Evolutionary conservation across 2,888 invertebrate species (phyloP), one percentile per base, ranked within the genome.

Genomic region (Drosophila vallismaia): DNA sequence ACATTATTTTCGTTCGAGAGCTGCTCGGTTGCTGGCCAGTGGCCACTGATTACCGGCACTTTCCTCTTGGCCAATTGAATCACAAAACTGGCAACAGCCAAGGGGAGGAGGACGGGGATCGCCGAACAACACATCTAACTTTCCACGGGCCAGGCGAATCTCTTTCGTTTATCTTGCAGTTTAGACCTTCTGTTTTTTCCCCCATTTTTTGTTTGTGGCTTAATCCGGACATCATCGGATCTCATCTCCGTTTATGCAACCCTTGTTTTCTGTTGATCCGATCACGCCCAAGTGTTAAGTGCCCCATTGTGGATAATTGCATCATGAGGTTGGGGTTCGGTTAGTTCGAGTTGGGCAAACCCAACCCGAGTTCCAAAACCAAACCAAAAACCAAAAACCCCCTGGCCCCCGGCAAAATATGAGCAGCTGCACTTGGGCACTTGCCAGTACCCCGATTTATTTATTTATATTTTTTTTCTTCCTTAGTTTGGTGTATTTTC

Each of bases 251-350:
- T 53, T 70, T 70, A 70, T 70, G 70, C 72, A 70, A 72, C 48
- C 31, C n/a, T 12, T 28, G 50, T 12, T 46, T 33, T 36, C 53
- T 29, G 50, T 50, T 67, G 51, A 53, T 63, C 52, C 66, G 63
- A 53, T 62, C 53, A 63, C 66, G 66, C 66, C 66, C 66, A 66
- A 55, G 70, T 70, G 70, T 42, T 74, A 70, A 74, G 63, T 74
- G 72, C 59, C 72, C 72, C 72, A 67, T 72, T 67, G 72, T 45
- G 49, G 64, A 45, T 64, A 74, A 74, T 74, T 74, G 74, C 74
- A 74, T 74, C 74, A 74, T 74, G 59, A 50, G 57, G 12, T 53
- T n/a, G 50, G 12, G 29, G 31, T 26, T 24, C 9, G 9, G 42
- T 36, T n/a, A 40, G 31, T 24, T 4, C 10, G 8, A 52, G 44